Evolutionary conservation across 2,797 vertebrate genomes (phyloP).

Genomic region (Pangasius mekongensis): DNA sequence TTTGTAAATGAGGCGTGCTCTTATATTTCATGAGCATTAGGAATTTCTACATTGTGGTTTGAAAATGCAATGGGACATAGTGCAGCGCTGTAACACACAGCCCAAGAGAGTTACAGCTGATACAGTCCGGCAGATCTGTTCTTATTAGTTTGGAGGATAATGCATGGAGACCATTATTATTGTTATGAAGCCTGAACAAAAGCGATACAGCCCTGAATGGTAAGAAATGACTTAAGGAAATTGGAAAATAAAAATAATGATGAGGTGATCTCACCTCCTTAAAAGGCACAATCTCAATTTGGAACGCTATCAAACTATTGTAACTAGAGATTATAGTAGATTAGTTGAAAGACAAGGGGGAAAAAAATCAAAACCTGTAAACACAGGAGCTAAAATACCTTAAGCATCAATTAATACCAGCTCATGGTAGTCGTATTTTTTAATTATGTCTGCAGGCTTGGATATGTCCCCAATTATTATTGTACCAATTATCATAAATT

Average conservation of each 20-base stretch:
- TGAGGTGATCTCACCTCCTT: background rate
- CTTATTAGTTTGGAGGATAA: conserved; percentile 32
- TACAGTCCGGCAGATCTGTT: conserved; percentile 33
- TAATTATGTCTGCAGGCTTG: conserved; percentile 78
- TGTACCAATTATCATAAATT: conserved; percentile 99
- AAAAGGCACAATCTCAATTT: background rate
- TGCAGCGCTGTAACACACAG: conserved; percentile 27
- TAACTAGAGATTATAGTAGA: background rate
- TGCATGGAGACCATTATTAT: conserved; percentile 39
- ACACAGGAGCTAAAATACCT: conserved; percentile 35
- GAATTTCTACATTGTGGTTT: conserved; percentile 74
- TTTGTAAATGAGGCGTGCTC: conserved; percentile 89
- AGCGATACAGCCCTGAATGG: conserved; percentile 25
- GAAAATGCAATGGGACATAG: conserved; percentile 66
- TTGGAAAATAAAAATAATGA: conserved; percentile 21
- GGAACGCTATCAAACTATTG: conserved; percentile 7
- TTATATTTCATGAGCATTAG: conserved; percentile 76
- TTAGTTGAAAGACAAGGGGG: background rate
- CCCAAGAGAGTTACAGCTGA: conserved; percentile 48
- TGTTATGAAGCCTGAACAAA: conserved; percentile 32
- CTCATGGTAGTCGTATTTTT: conserved; percentile 79
- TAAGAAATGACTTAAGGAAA: conserved; percentile 34
- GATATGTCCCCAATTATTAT: conserved; percentile 83
- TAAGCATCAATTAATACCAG: conserved; percentile 78
- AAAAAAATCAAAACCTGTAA: background rate